Evolutionary conservation across 1,140 invertebrate species (phyloP), one percentile per base, ranked within the genome.

Genomic region (Drosophila albomicans): DNA sequence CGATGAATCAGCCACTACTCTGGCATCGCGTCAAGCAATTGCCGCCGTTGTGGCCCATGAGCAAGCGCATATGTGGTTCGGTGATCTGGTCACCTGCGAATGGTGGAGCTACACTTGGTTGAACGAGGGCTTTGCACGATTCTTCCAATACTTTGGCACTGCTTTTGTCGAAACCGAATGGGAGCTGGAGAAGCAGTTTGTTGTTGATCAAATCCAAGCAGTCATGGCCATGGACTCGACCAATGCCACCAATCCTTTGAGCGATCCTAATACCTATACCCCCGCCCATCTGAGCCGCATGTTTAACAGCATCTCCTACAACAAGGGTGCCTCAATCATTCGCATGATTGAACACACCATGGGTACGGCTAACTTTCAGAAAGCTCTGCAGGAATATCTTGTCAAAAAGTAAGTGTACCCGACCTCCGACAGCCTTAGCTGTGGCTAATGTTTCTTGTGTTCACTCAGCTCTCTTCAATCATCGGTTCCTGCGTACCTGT

Each of bases 301-400:
- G 92, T 96, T 96, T 72, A 93, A 94, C 15, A 93, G 92, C 10
- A 94, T 95, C 56, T 94, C 94, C 1, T 96, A 96, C 72, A 94
- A 94, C 59, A 96, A 96, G 90, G 95, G 95, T 20, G 96, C 94
- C 1, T 93, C 94, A 8, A 91, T 98, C 10, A 95, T 97, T 13
- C 93, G 96, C 68, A 97, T 97, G 97, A 95, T 96, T 80, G 93
- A 95, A 74, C 94, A 96, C 80, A 94, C 96, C 35, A 93, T 97
- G n/a, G 95, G 95, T 3, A 92, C 93, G 32, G 91, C 93, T 0
- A 93, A 94, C 1, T 96, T 97, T 85, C 92, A 93, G 78, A 87
- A 92, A 59, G 96, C 95, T 3, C 85, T 97, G 35, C 92, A 91
- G 16, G 78, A 92, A 8, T 96, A 95, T 78, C 84, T 96, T 0